Percentiles rank a stretch among this genome's conserved stretches.
Evolutionary conservation across 1,140 invertebrate species (phyloP).

Genomic region (Trichogramma pretiosum): DNA sequence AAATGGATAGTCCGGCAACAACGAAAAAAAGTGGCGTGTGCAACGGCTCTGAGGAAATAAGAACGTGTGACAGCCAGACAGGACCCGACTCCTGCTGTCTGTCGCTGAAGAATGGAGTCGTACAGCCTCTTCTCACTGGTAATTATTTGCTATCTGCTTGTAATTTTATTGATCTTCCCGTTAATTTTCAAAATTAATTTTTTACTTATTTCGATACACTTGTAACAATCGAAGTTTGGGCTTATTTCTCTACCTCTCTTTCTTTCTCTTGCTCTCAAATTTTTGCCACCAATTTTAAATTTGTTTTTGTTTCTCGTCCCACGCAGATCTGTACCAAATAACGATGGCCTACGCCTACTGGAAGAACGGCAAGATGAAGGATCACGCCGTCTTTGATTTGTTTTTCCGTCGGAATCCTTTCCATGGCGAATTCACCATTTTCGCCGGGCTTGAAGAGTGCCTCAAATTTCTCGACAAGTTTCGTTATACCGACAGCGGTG

Average conservation of each 20-base stretch:
- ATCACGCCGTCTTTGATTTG: constrained; percentile 91
- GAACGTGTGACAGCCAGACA: too few relatives aligned
- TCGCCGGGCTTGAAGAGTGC: constrained; percentile 95
- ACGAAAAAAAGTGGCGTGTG: too few relatives aligned
- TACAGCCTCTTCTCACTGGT: constrained; percentile 73
- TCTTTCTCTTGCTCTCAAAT: background rate
- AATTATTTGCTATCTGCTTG: too few relatives aligned
- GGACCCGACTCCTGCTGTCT: too few relatives aligned
- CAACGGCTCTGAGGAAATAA: too few relatives aligned
- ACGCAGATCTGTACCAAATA: constrained; percentile 94
- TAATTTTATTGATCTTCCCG: too few relatives aligned
- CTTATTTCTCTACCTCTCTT: too few relatives aligned
- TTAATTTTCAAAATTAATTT: too few relatives aligned
- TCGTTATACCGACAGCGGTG: constrained; percentile 87
- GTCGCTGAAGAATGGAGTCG: constrained; percentile 65
- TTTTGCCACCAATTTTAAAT: too few relatives aligned
- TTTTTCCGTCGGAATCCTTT: constrained; percentile 99
- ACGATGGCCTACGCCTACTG: constrained; percentile 99
- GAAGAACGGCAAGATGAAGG: constrained; percentile 89
- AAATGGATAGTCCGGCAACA: too few relatives aligned
- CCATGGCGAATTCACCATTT: constrained; percentile 96
- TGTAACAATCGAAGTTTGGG: too few relatives aligned
- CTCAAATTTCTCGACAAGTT: constrained; percentile 94
- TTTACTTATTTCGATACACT: too few relatives aligned
- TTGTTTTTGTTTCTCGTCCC: constrained; percentile 25